phyloP scores from a whole-genome alignment of 2,113 vertebrate species.

The Mastomys natalensis region DNA sequence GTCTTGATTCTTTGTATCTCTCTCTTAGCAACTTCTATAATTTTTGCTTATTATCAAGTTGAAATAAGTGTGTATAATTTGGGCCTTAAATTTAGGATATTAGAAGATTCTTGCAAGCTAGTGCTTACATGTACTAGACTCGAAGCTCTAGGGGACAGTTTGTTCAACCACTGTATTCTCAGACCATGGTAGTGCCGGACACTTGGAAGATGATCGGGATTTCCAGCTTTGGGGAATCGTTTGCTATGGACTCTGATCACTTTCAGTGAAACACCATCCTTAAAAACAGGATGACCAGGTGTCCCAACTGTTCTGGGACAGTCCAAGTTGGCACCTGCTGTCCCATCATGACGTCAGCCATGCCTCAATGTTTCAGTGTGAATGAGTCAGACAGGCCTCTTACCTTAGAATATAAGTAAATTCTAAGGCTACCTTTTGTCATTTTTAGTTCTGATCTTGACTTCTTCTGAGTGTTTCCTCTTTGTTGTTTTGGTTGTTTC shows the following conservation, averaged over 20 bases:
- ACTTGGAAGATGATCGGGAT: neutral
- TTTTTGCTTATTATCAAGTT: neutral
- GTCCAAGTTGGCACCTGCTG: neutral
- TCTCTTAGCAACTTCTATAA: neutral
- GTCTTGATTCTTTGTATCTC: neutral
- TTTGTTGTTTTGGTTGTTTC: neutral
- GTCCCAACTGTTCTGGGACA: neutral
- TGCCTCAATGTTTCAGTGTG: neutral
- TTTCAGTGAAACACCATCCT: neutral
- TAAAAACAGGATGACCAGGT: neutral
- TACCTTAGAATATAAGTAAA: neutral
- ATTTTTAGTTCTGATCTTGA: neutral
- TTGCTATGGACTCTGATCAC: neutral
- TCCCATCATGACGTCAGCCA: neutral
- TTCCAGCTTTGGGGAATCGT: fast-evolving
- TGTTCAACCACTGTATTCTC: fast-evolving
- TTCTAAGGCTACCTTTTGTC: neutral
- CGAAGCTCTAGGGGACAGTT: neutral
- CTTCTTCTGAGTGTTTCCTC: neutral
- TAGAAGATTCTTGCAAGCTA: neutral
- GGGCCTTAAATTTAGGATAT: neutral
- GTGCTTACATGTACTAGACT: neutral
- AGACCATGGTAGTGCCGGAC: neutral
- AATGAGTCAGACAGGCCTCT: neutral
- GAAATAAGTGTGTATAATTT: neutral